Conservation (phyloP, 2,113 vertebrate species). For the Percopsis transmontana region DNA sequence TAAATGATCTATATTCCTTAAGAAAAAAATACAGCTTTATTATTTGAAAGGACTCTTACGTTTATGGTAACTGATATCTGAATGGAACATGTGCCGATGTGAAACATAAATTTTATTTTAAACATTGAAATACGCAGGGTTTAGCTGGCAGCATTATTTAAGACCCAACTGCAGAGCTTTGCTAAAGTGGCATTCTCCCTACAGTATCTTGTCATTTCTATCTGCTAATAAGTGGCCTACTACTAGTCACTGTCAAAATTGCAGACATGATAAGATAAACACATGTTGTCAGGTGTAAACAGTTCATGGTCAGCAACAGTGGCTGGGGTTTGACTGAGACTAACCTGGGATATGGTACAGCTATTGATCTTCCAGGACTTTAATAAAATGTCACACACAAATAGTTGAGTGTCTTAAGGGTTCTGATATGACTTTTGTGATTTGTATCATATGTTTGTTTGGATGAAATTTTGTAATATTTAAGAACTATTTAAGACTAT, state of each 20-base stretch:
- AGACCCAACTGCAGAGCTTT: conserved; percentile 49
- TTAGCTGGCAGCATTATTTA: conserved; percentile 40
- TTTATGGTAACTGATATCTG: conserved; percentile 1
- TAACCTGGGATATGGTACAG: conserved; percentile 41
- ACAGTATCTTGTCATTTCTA: conserved; percentile 43
- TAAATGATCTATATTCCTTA: too few relatives aligned
- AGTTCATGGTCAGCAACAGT: conserved; percentile 13
- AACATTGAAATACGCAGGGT: conserved; percentile 29
- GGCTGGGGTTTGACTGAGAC: conserved; percentile 3
- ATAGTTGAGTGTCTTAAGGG: conserved; percentile 60
- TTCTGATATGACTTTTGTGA: conserved; percentile 66
- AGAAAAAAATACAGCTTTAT: background rate
- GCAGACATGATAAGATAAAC: conserved; percentile 26
- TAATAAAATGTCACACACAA: conserved; percentile 23
- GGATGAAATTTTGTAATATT: conserved; percentile 79
- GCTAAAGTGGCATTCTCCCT: conserved; percentile 38
- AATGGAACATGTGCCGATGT: background rate
- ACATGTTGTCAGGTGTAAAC: conserved; percentile 27
- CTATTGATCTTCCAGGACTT: conserved; percentile 36
- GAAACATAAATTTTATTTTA: background rate
- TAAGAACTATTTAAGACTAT: conserved; percentile 83
- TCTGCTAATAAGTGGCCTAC: conserved; percentile 49
- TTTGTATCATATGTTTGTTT: conserved; percentile 74
- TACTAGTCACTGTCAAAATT: conserved; percentile 60
- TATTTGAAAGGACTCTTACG: conserved; percentile 8